Percentiles rank a stretch among this genome's conserved stretches.
phyloP scores from a whole-genome alignment of 2,888 invertebrate genomes.

The Drosophila anomalata region DNA sequence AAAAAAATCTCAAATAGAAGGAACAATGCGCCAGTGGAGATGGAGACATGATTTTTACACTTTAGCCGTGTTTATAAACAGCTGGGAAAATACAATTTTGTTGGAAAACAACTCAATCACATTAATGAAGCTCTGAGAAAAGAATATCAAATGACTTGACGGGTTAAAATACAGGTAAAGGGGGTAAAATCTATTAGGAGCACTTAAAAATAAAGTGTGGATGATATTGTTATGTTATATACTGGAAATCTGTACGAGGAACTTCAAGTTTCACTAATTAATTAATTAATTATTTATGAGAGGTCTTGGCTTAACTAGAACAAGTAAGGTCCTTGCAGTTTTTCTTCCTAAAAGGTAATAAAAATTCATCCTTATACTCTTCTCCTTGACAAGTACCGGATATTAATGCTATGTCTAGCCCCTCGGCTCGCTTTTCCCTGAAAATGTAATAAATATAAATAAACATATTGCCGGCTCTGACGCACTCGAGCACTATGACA shows the following conservation, averaged over 20 bases:
- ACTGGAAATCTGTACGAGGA: neutral
- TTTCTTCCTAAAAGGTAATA: too few species aligned
- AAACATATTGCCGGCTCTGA: conserved; percentile 34
- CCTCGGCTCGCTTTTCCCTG: neutral
- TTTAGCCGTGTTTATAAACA: conserved; percentile 48
- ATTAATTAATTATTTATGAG: too few species aligned
- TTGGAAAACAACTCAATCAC: conserved; percentile 46
- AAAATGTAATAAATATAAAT: conserved; percentile 35
- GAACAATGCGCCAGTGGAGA: conserved; percentile 36
- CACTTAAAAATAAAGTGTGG: conserved; percentile 6
- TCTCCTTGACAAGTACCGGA: neutral
- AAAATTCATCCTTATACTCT: too few species aligned
- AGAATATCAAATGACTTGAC: conserved; percentile 40
- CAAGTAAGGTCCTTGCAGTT: neutral
- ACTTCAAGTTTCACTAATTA: too few species aligned
- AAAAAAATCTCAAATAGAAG: conserved; percentile 48
- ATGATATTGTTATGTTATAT: neutral
- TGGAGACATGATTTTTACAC: conserved; percentile 56
- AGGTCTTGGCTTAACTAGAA: neutral
- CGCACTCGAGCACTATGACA: conserved; percentile 26
- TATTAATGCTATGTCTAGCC: neutral
- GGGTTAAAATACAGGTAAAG: neutral
- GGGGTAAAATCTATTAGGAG: conserved; percentile 9
- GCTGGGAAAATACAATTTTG: conserved; percentile 32
- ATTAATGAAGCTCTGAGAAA: conserved; percentile 23